Evolutionary conservation across 2,888 invertebrate genomes (phyloP).

Genomic region (Odiellus spinosus): DNA sequence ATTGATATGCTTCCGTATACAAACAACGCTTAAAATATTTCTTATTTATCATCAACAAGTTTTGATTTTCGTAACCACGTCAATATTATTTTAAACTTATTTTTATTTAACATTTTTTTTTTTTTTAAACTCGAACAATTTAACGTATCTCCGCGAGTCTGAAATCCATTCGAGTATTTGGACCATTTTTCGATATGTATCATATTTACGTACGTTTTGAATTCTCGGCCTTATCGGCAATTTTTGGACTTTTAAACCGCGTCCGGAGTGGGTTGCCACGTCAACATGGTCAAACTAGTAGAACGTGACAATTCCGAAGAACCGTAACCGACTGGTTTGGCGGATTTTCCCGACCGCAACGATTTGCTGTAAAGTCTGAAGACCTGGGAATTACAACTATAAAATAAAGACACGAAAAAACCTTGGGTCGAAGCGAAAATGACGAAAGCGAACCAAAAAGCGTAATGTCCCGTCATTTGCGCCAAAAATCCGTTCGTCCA

Average conservation of each 20-base stretch:
- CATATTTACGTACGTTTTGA: too few relatives aligned
- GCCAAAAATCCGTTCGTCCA: slow-evolving; percentile 31
- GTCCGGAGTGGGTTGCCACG: slow-evolving; percentile 20
- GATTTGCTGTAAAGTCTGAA: slow-evolving; percentile 20
- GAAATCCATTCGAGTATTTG: too few relatives aligned
- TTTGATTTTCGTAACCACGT: too few relatives aligned
- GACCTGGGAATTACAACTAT: slow-evolving; percentile 44
- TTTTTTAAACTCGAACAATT: too few relatives aligned
- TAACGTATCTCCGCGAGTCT: too few relatives aligned
- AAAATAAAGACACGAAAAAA: slow-evolving; percentile 43
- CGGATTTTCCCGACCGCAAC: slow-evolving; percentile 17
- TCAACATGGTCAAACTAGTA: slow-evolving; percentile 23
- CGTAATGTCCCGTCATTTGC: slow-evolving; percentile 20
- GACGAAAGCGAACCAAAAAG: slow-evolving; percentile 30
- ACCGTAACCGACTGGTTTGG: slow-evolving; percentile 16
- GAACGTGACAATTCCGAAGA: slow-evolving; percentile 22
- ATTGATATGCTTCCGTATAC: too few relatives aligned
- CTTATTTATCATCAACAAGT: too few relatives aligned
- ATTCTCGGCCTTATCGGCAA: too few relatives aligned
- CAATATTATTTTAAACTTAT: too few relatives aligned
- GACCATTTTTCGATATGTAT: too few relatives aligned
- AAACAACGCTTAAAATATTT: too few relatives aligned
- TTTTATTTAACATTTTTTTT: too few relatives aligned
- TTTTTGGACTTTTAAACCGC: slow-evolving; percentile 1
- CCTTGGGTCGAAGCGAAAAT: slow-evolving; percentile 37